Conservation (phyloP, 2,113 vertebrate species). For the Indicator indicator region DNA sequence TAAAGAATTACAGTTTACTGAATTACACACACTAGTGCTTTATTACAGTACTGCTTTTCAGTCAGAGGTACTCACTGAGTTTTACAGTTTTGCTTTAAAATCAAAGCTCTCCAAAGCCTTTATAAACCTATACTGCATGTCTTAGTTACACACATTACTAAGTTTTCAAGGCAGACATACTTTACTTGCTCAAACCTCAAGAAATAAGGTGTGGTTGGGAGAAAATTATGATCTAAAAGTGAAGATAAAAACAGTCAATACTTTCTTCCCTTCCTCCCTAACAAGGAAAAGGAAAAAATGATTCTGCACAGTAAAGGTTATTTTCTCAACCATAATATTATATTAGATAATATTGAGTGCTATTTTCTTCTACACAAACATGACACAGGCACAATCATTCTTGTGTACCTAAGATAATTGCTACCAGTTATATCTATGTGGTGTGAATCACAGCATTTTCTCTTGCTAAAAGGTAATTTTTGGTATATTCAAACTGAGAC, state of each 20-base stretch:
- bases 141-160: background rate
- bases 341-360: slow-evolving; percentile 15
- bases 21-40: background rate
- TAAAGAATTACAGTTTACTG: background rate
- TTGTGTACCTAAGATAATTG: background rate
- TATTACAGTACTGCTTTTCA: background rate
- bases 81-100: background rate
- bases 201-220: background rate
- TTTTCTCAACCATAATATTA: background rate
- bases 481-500: background rate
- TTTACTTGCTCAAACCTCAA: background rate
- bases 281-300: background rate
- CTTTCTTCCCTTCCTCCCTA: background rate
- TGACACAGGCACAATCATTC: background rate
- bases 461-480: background rate
- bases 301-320: background rate
- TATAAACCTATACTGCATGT: background rate
- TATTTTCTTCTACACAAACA: background rate
- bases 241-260: background rate
- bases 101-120: background rate
- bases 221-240: background rate
- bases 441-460: background rate
- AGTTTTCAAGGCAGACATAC: background rate
- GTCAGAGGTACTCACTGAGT: background rate
- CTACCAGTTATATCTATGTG: background rate